Base-by-base conservation (phyloP, 2,888 invertebrate species). In the Pasiphila rectangulata region DNA sequence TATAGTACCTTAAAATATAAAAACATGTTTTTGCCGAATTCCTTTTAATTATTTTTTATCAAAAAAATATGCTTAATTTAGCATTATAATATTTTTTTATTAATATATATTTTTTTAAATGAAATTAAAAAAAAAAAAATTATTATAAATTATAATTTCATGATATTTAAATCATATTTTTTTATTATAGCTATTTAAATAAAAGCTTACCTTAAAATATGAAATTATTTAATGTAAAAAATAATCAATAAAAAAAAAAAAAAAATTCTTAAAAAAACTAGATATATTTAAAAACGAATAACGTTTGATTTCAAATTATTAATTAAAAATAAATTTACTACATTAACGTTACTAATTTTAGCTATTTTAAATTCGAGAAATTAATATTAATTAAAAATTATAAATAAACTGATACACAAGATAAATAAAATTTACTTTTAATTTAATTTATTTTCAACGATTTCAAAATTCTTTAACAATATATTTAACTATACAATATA, bases 371-470 rank as follows among this genome's bases (percentile, higher is more conserved):
- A 89, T 90, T 92, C 91, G 90, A 90, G 87, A 92, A 84, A 75
- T 78, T 76, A 79, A 54, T 74, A 47, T 29, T 40, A 71, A 66
- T 70, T 69, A 69, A 65, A 46, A 63, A 73, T 84, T 75, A 62
- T 92, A 86, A 88, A 91, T 90, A 88, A 90, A 90, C 91, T 91
- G n/a, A n/a, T n/a, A n/a, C n/a, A n/a, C n/a, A n/a, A n/a, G n/a
- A n/a, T n/a, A n/a, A n/a, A n/a, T n/a, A n/a, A n/a, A n/a, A n/a
- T n/a, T n/a, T n/a, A n/a, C n/a, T n/a, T n/a, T n/a, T n/a, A n/a
- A n/a, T n/a, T n/a, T n/a, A n/a, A n/a, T n/a, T n/a, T n/a, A n/a
- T n/a, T n/a, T n/a, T n/a, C n/a, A n/a, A n/a, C n/a, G n/a, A n/a
- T n/a, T n/a, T n/a, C n/a, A n/a, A n/a, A n/a, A n/a, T n/a, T n/a